Conservation (phyloP, 2,797 vertebrate species). For the Decapterus maruadsi region DNA sequence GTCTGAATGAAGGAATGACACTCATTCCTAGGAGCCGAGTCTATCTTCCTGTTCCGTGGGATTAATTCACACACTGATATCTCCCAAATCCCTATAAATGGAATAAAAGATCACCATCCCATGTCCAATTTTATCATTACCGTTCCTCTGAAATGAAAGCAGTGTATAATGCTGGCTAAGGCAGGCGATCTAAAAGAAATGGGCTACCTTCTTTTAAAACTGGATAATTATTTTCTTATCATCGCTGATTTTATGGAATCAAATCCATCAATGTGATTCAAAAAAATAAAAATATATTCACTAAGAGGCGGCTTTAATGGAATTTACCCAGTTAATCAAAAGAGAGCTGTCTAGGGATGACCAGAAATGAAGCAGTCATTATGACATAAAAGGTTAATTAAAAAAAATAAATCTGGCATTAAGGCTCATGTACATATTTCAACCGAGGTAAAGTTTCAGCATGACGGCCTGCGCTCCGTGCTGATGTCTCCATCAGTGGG, state of each 20-base stretch:
- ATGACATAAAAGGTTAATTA: background rate
- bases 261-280: background rate
- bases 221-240: background rate
- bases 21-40: background rate
- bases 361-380: background rate
- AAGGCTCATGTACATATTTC: background rate
- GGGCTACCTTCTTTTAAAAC: background rate
- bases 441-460: constrained; percentile 1
- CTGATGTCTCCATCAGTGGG: constrained; percentile 27
- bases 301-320: background rate
- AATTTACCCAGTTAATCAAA: background rate
- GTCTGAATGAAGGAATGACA: constrained; percentile 7
- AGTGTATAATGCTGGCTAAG: background rate
- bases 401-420: background rate
- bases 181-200: background rate
- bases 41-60: background rate
- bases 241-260: background rate
- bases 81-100: constrained; percentile 1
- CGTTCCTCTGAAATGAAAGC: constrained; percentile 18
- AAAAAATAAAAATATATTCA: background rate
- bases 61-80: background rate
- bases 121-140: constrained; percentile 1
- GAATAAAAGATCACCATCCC: constrained; percentile 14
- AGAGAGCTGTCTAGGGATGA: background rate
- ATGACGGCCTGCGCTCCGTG: constrained; percentile 31